A percentile compares a stretch with the other conserved stretches of the same genome.
These are phyloP conservation scores for Girardinichthys multiradiatus DNA, from an alignment of 2,113 vertebrate species.

Conservation along the genomic window DNA sequence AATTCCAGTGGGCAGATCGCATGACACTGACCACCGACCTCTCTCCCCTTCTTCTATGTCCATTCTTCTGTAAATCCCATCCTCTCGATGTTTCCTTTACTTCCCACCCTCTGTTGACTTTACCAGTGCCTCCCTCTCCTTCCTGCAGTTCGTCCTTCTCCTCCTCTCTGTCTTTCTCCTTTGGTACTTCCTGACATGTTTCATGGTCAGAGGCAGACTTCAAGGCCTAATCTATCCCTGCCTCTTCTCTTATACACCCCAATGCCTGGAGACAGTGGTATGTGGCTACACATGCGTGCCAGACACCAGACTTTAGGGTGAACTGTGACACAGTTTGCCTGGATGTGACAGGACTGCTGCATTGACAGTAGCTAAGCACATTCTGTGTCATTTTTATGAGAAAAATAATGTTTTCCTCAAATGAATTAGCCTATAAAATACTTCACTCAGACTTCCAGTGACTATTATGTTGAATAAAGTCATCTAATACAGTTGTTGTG, in stretches of 20 bases:
- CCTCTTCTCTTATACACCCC: conserved; percentile 30
- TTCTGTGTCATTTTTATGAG: conserved; percentile 30
- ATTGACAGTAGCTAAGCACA: conserved; percentile 19
- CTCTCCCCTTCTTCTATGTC: conserved; percentile 37
- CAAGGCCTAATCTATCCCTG: conserved; percentile 56
- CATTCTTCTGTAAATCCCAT: conserved; percentile 51
- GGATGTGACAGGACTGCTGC: conserved; percentile 35
- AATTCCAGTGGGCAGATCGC: conserved; percentile 64
- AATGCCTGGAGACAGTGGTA: conserved; percentile 52
- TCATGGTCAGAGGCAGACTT: conserved; percentile 50
- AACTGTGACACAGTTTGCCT: conserved; percentile 45
- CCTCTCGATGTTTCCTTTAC: conserved; percentile 18
- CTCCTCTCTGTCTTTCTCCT: not conserved
- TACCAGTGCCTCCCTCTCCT: conserved; percentile 27
- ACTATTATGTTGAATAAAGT: not conserved
- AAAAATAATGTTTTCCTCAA: conserved; percentile 44
- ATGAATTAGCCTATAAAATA: conserved; percentile 40
- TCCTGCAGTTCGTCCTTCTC: conserved; percentile 29
- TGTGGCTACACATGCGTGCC: conserved; percentile 57
- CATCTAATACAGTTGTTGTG: conserved; percentile 8
- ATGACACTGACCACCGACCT: conserved; percentile 67
- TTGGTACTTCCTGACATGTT: conserved; percentile 33
- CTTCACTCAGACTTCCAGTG: conserved; percentile 18
- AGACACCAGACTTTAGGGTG: conserved; percentile 50
- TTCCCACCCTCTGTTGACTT: conserved; percentile 27